Conservation (phyloP, 2,888 invertebrate genomes). For the Notocelia uddmanniana region DNA sequence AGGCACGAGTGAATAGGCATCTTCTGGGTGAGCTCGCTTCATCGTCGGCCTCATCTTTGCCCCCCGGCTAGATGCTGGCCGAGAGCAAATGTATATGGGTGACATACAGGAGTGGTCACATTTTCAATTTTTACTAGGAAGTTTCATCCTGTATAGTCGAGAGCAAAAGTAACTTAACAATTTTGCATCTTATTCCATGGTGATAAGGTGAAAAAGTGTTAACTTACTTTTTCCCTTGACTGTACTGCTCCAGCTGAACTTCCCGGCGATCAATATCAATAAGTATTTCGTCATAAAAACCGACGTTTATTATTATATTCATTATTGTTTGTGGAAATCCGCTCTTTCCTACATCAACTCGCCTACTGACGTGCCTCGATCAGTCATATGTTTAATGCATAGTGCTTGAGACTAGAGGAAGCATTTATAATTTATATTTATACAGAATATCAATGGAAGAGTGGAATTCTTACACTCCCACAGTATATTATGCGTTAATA, state of each 20-base stretch:
- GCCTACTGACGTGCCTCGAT: not conserved
- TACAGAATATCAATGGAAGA: constrained; percentile 16
- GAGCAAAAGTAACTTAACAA: too few species aligned
- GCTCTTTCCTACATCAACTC: not conserved
- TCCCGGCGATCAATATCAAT: constrained; percentile 1
- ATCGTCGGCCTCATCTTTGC: too few species aligned
- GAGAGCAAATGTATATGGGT: too few species aligned
- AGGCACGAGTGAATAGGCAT: too few species aligned
- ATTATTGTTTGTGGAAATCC: not conserved
- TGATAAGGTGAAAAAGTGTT: too few species aligned
- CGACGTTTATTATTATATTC: not conserved
- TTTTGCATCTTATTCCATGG: too few species aligned
- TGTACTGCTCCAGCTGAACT: not conserved
- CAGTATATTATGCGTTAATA: constrained; percentile 17
- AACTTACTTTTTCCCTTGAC: too few species aligned
- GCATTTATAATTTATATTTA: not conserved
- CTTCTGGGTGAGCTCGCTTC: too few species aligned
- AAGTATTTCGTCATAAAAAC: not conserved
- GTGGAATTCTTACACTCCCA: constrained; percentile 21
- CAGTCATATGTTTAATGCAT: not conserved
- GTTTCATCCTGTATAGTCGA: too few species aligned
- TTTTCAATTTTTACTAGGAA: not conserved
- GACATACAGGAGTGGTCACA: not conserved
- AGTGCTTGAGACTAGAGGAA: not conserved
- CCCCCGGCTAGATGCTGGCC: too few species aligned